Conservation (phyloP, 92 coral and sea anemone genomes). For the Hydrozoanthus gracilis region DNA sequence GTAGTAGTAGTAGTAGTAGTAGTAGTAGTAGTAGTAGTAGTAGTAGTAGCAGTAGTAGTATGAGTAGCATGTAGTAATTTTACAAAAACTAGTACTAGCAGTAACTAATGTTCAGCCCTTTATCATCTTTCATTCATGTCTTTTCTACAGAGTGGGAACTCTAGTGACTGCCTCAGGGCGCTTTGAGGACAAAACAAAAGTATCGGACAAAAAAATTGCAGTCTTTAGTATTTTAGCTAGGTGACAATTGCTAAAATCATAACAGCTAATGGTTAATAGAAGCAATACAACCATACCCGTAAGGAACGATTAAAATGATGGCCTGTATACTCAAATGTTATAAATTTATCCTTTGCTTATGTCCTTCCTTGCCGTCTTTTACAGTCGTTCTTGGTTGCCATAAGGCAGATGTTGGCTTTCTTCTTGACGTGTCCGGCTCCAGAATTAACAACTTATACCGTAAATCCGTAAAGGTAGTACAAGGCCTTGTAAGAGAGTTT, state of each 20-base stretch:
- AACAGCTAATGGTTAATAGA: too few relatives aligned
- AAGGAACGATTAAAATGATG: too few relatives aligned
- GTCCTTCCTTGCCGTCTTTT: background rate
- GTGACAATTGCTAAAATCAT: too few relatives aligned
- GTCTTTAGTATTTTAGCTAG: too few relatives aligned
- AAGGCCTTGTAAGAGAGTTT: conserved; percentile 36
- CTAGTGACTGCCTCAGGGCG: too few relatives aligned
- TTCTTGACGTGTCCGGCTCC: conserved; percentile 24
- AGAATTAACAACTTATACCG: background rate
- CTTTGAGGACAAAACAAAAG: too few relatives aligned
- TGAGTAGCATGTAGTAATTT: background rate
- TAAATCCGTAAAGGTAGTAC: background rate
- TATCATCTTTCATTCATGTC: background rate
- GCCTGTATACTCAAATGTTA: too few relatives aligned
- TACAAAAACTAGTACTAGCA: background rate
- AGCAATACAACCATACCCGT: too few relatives aligned
- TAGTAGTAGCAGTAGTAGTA: background rate
- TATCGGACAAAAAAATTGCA: too few relatives aligned
- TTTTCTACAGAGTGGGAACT: background rate
- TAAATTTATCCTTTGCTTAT: background rate
- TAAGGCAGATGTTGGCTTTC: conserved; percentile 36
- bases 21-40: background rate
- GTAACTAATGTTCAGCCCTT: background rate
- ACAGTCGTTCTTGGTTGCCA: background rate
- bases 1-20: background rate